A percentile compares a stretch with the other conserved stretches of the same genome.
phyloP scores from a whole-genome alignment of 2,113 vertebrate species.

The Cyanoderma ruficeps region DNA sequence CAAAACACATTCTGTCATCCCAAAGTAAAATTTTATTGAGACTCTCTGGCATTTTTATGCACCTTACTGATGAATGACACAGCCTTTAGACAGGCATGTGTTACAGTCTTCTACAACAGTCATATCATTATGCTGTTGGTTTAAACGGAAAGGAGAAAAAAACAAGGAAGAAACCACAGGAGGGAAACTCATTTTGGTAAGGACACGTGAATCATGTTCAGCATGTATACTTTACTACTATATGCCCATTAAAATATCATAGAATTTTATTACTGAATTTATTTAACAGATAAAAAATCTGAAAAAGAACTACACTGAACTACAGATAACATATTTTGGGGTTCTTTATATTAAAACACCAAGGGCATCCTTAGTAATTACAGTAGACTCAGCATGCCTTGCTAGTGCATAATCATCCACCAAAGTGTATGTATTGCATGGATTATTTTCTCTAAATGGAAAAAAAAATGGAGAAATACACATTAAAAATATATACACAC shows the following conservation, averaged over 20 bases:
- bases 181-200: neutral
- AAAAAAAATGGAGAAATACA: neutral
- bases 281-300: neutral
- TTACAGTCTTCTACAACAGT: neutral
- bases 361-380: neutral
- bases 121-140: neutral
- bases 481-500: neutral
- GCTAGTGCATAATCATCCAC: neutral
- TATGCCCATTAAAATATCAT: neutral
- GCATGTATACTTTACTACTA: neutral
- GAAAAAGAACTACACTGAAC: neutral
- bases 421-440: neutral
- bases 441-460: neutral
- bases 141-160: neutral
- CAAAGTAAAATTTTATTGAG: neutral
- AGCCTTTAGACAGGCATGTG: neutral
- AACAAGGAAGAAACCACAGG: neutral
- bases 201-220: neutral
- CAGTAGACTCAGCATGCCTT: neutral
- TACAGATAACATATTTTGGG: neutral
- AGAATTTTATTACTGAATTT: neutral
- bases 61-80: neutral
- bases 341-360: neutral
- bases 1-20: neutral
- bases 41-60: neutral